These are phyloP conservation scores for Siphlonurus alternatus DNA, from an alignment of 2,888 invertebrate genomes.

Conservation along the genomic window DNA sequence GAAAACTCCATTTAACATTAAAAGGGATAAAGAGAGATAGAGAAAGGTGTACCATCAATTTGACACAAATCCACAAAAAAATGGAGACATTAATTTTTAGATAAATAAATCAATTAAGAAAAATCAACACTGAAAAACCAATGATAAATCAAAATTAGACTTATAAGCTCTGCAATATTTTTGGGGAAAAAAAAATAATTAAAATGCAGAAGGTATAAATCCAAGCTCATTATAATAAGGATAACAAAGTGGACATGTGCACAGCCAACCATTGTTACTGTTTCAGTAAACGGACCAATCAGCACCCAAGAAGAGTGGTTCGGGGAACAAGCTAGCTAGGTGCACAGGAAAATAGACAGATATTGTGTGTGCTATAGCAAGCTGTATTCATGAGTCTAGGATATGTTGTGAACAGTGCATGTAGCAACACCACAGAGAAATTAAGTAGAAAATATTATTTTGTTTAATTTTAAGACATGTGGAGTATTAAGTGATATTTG, in stretches of 20 bases:
- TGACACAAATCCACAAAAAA: too few relatives aligned
- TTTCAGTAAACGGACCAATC: not conserved
- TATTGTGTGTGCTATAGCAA: not conserved
- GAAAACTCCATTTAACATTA: too few relatives aligned
- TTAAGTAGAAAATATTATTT: too few relatives aligned
- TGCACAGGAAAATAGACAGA: not conserved
- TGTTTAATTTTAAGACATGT: too few relatives aligned
- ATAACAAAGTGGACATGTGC: not conserved
- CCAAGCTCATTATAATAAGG: not conserved
- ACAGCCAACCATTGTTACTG: not conserved
- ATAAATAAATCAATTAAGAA: constrained; percentile 11
- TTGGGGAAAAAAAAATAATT: not conserved
- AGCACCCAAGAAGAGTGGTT: not conserved
- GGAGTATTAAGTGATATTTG: too few relatives aligned
- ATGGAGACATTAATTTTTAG: not conserved
- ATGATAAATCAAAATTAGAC: not conserved
- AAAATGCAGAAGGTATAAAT: not conserved
- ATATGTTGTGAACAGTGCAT: not conserved
- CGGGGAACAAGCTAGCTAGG: not conserved
- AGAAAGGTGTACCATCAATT: too few relatives aligned
- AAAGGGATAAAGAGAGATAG: too few relatives aligned
- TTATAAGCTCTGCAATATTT: too few relatives aligned
- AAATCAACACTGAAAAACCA: constrained; percentile 5
- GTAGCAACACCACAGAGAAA: not conserved
- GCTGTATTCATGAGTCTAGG: not conserved